A percentile compares a stretch with the other conserved stretches of the same genome.
Conservation (phyloP, 2,888 invertebrate genomes). For the Erebia aethiops region DNA sequence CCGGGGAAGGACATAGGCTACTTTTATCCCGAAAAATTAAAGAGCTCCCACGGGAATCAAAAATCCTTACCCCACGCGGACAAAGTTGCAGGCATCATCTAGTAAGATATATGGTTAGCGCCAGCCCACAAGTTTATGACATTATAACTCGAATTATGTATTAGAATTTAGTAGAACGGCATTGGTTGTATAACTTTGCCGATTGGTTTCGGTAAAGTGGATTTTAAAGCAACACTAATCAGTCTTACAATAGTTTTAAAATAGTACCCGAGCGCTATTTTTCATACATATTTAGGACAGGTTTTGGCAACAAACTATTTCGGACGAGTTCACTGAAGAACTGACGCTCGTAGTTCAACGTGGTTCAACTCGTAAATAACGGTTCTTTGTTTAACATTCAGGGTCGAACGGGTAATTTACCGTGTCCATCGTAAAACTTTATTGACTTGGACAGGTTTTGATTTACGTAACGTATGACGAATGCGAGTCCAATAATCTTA, state of each 20-base stretch:
- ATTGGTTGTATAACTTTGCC: no score
- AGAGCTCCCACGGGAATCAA: no score
- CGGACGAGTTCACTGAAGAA: slow-evolving; percentile 3
- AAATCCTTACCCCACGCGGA: no score
- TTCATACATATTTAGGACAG: background rate
- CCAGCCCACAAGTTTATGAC: no score
- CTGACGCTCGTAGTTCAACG: slow-evolving; percentile 47
- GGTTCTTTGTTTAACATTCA: slow-evolving; percentile 57
- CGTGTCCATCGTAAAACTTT: slow-evolving; percentile 49
- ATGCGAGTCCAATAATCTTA: slow-evolving; percentile 24
- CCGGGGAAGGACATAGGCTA: no score
- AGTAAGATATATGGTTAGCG: no score
- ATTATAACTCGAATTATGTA: no score
- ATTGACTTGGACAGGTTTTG: slow-evolving; percentile 45
- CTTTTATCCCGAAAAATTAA: no score
- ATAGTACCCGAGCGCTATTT: background rate
- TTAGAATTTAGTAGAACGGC: no score
- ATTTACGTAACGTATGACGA: slow-evolving; percentile 46
- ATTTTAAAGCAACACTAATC: background rate
- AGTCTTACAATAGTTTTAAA: background rate
- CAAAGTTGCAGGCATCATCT: no score
- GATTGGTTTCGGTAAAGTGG: no score
- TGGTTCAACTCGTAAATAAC: slow-evolving; percentile 54
- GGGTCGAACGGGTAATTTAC: slow-evolving; percentile 54
- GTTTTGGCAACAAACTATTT: slow-evolving; percentile 2